Evolutionary conservation across 1,140 invertebrate species (phyloP), one percentile per base, ranked within the genome.

Genomic region (Oryctes rhinoceros): DNA sequence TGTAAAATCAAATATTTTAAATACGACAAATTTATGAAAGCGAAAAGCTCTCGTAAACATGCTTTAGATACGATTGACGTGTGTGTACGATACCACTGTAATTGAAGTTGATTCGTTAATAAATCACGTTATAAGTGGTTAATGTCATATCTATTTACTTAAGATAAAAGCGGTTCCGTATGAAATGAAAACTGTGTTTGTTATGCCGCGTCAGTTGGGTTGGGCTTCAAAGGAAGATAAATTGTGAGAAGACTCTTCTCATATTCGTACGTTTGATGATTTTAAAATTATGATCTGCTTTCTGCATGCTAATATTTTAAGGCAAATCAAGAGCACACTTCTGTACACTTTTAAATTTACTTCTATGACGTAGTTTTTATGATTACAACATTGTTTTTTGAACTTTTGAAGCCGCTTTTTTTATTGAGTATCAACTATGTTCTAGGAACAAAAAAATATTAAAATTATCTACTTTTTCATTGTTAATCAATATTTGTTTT

Each of bases 61-160:
- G n/a, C 15, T 59, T 59, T 18, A n/a, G 18, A 59, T 18, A 59
- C 15, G 53, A 59, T 59, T 18, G 53, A 59, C 53, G 53, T 59
- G 53, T 59, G 6, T 59, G 18, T 59, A 59, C 53, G 53, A 59
- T 59, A 59, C 53, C 13, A n/a, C 53, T 59, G 53, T 59, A 59
- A 59, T 59, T 59, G 53, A 59, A 59, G 53, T 59, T 59, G 53
- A n/a, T 59, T 59, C 15, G 53, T 18, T 59, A 59, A 59, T 59
- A 59, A 59, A 59, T 59, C 53, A 59, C 18, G 18, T 15, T n/a
- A 18, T 59, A 59, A 59, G 53, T 59, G 53, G 53, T 18, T 18
- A 59, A 59, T 59, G 53, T 59, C 53, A 59, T 59, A 59, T 59
- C 53, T 59, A 59, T 59, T 59, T 59, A 59, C 53, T 59, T 59